phyloP scores from a whole-genome alignment of 2,113 vertebrate genomes.

The Dicrurus megarhynchus region DNA sequence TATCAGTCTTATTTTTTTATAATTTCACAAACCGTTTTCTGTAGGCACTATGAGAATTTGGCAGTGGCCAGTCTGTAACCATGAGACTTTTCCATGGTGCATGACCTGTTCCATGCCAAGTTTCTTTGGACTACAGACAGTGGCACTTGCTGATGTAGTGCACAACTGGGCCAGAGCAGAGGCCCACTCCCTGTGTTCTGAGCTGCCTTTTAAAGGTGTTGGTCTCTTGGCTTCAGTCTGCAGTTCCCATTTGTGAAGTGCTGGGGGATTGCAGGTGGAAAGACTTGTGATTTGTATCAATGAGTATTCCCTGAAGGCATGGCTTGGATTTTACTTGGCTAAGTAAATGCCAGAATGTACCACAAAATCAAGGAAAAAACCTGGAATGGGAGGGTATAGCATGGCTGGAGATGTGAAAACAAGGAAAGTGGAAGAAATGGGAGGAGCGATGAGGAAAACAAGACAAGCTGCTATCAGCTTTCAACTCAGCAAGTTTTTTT shows the following conservation, averaged over 20 bases:
- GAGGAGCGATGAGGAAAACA: not conserved
- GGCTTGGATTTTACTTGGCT: not conserved
- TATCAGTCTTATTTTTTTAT: not conserved
- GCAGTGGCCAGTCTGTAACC: not conserved
- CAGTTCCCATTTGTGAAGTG: not conserved
- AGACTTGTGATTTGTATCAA: not conserved
- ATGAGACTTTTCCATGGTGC: not conserved
- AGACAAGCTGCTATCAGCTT: not conserved
- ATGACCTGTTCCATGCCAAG: fast-evolving
- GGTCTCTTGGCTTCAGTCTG: not conserved
- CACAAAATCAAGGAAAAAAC: not conserved
- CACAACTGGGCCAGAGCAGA: not conserved
- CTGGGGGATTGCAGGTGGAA: not conserved
- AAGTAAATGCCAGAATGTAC: not conserved
- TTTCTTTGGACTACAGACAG: not conserved
- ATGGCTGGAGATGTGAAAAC: not conserved
- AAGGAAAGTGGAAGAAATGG: not conserved
- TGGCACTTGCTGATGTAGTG: not conserved
- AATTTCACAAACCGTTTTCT: not conserved
- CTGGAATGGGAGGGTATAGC: not conserved
- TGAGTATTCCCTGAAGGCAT: not conserved
- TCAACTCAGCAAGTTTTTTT: not conserved
- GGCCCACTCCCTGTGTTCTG: not conserved
- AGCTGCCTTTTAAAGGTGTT: not conserved
- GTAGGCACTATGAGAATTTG: not conserved